phyloP scores from a whole-genome alignment of 2,113 vertebrate genomes.

The Zapus hudsonius region DNA sequence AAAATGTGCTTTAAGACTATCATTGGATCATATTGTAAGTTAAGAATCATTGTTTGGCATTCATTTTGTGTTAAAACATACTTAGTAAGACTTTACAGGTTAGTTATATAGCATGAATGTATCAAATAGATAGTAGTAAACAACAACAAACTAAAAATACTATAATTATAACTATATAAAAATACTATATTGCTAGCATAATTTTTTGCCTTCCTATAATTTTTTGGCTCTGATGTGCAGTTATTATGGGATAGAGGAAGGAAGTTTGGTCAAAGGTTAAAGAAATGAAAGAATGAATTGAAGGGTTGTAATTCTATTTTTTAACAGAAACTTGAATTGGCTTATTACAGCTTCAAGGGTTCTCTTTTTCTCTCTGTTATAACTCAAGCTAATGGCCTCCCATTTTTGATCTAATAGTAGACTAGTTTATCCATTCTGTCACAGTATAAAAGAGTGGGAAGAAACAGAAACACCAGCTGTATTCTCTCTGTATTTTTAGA shows the following conservation, averaged over 20 bases:
- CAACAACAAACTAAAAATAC: not conserved
- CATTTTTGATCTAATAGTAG: not conserved
- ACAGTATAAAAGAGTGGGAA: not conserved
- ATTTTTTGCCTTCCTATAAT: not conserved
- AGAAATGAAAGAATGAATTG: not conserved
- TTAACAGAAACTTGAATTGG: not conserved
- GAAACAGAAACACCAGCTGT: not conserved
- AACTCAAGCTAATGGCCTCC: not conserved
- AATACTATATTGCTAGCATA: not conserved
- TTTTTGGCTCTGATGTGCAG: not conserved
- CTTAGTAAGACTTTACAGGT: not conserved
- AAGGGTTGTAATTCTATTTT: not conserved
- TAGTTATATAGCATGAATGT: not conserved
- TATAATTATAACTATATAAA: no score
- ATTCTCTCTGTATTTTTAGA: constrained; percentile 19
- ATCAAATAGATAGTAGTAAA: not conserved
- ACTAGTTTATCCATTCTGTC: not conserved
- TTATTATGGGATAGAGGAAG: not conserved
- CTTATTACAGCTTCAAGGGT: not conserved
- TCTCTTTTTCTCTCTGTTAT: not conserved
- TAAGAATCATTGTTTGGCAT: not conserved
- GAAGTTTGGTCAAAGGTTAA: not conserved
- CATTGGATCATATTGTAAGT: not conserved
- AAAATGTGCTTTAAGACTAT: not conserved
- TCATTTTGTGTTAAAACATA: not conserved